These are phyloP conservation scores for Aspidiotus rigidus DNA, from an alignment of 2,888 invertebrate genomes.

Conservation along the genomic window DNA sequence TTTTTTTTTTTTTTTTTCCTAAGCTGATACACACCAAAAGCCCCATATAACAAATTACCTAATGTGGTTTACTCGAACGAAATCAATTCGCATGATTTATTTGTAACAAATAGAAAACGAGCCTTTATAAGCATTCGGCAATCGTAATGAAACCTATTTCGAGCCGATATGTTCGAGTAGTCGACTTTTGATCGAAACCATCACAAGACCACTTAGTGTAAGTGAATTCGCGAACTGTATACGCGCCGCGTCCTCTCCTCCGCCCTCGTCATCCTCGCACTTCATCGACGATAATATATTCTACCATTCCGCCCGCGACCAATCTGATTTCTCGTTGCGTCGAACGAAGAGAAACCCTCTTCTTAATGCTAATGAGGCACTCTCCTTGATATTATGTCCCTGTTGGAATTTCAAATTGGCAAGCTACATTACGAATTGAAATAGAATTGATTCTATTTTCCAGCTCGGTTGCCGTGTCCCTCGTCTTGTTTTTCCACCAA, in stretches of 20 bases:
- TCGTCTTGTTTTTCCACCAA: slow-evolving; percentile 12
- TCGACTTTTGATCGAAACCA: slow-evolving; percentile 33
- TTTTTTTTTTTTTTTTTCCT: too few relatives aligned
- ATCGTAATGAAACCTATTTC: slow-evolving; percentile 28
- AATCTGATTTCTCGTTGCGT: slow-evolving; percentile 2
- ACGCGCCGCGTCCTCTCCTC: slow-evolving; percentile 9
- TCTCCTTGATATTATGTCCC: slow-evolving; percentile 33
- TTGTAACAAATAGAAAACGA: slow-evolving; percentile 28
- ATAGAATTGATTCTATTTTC: slow-evolving; percentile 33
- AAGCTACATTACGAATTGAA: slow-evolving; percentile 33
- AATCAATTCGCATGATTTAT: slow-evolving; percentile 27
- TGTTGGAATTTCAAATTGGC: slow-evolving; percentile 33
- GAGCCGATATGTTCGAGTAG: slow-evolving; percentile 29
- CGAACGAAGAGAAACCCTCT: slow-evolving; percentile 17
- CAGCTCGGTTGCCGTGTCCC: slow-evolving; percentile 20
- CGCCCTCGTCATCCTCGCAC: slow-evolving; percentile 6
- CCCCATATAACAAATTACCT: too few relatives aligned
- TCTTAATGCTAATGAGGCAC: slow-evolving; percentile 33
- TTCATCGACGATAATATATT: slow-evolving; percentile 5
- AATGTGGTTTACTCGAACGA: slow-evolving; percentile 23
- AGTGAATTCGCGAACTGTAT: slow-evolving; percentile 17
- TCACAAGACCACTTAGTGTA: slow-evolving; percentile 33
- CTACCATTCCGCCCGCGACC: slow-evolving; percentile 8
- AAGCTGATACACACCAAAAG: too few relatives aligned
- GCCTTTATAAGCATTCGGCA: slow-evolving; percentile 22